A percentile compares a stretch with the other conserved stretches of the same genome.
Evolutionary conservation across 2,888 invertebrate species (phyloP).

Genomic region (Protophormia terraenovae): DNA sequence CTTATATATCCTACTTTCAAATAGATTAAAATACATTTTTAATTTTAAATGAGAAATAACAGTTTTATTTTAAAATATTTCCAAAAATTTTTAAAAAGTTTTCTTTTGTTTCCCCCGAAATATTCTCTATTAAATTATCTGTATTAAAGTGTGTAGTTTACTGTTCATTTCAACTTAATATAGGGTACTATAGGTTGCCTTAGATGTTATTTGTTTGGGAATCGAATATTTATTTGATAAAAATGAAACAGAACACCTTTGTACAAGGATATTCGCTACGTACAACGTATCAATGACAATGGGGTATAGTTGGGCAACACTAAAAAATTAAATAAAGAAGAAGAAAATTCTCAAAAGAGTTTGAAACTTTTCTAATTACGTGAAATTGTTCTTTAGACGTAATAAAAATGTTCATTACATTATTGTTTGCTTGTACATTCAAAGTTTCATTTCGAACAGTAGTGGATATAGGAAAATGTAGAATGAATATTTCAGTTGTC

Average conservation of each 20-base stretch:
- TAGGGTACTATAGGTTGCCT: not conserved
- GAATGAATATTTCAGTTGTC: no score
- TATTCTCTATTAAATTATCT: no score
- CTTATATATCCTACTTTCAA: not conserved
- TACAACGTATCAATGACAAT: slow-evolving; percentile 21
- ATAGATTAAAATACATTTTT: no score
- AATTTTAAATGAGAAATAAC: no score
- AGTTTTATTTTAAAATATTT: no score
- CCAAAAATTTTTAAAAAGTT: no score
- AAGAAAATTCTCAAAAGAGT: slow-evolving; percentile 56
- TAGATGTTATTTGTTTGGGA: not conserved
- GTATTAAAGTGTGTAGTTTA: no score
- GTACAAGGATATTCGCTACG: slow-evolving; percentile 15
- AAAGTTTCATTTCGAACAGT: not conserved
- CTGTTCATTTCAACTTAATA: not conserved
- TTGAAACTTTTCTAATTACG: slow-evolving; percentile 78
- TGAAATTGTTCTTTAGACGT: slow-evolving; percentile 68
- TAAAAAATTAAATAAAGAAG: slow-evolving; percentile 1
- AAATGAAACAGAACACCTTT: slow-evolving; percentile 39
- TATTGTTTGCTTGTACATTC: not conserved
- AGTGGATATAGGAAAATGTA: not conserved
- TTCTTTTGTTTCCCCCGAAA: no score
- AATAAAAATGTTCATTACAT: slow-evolving; percentile 31
- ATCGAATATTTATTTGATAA: slow-evolving; percentile 33
- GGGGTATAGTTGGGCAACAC: not conserved